Percentiles rank a stretch among this genome's conserved stretches.
phyloP scores from a whole-genome alignment of 2,797 vertebrate genomes.

The Alouatta caraya region DNA sequence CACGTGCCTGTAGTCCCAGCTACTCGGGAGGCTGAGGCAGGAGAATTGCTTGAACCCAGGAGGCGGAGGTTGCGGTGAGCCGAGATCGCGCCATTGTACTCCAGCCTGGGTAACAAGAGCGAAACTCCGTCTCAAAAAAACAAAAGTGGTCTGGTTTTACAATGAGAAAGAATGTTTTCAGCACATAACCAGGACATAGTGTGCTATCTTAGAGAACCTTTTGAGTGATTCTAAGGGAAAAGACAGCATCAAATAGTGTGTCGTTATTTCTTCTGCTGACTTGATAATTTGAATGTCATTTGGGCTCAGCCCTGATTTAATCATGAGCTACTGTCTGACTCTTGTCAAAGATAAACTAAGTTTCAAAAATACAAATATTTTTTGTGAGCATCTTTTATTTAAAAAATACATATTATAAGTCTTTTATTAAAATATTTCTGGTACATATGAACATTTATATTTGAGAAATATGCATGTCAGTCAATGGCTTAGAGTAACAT shows the following conservation, averaged over 20 bases:
- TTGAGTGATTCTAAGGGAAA: neutral
- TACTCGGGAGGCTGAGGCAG: no score
- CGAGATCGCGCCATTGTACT: no score
- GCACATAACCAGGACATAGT: neutral
- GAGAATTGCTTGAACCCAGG: no score
- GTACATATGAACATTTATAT: neutral
- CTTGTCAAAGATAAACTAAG: neutral
- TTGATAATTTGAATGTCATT: neutral
- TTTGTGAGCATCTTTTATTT: neutral
- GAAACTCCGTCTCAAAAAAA: no score
- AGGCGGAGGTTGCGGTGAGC: no score
- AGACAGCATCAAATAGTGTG: neutral
- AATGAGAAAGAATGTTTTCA: neutral
- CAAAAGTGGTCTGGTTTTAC: neutral
- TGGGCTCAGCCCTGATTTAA: neutral
- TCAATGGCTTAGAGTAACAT: neutral
- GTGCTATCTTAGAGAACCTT: neutral
- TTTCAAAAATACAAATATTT: neutral
- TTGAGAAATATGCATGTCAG: neutral
- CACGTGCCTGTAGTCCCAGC: no score
- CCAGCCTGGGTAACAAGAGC: no score
- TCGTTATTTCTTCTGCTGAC: neutral
- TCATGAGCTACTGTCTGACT: neutral
- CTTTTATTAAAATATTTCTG: neutral
- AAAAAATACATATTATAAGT: neutral